Evolutionary conservation across 2,888 invertebrate species (phyloP), one percentile per base, ranked within the genome.

Genomic region (Osmoderma eremita): DNA sequence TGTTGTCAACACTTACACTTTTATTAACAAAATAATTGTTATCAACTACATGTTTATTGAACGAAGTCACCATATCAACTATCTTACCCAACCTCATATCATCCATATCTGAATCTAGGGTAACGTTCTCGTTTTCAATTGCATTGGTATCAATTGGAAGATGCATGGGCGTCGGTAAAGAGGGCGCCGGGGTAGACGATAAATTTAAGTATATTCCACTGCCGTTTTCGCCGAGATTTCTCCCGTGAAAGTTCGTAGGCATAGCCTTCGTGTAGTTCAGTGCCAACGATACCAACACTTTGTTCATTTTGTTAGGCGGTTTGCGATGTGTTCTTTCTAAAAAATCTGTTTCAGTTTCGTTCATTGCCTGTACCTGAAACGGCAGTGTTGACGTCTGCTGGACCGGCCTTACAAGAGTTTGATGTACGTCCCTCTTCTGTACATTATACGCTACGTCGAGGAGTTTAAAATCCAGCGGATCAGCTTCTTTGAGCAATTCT

Each of bases 201-300:
- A 45, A 30, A 48, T 61, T 61, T 17, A 24, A 30, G 30, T 39
- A 61, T 42, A 82, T 83, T 8, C 86, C 86, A 2, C 84, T 78
- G 1, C 86, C 86, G 74, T 87, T 85, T 42, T 78, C 81, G 2
- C 86, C 86, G 48, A 86, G 76, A 68, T 78, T 78, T 61, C 75
- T 77, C 8, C 63, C 17, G 15, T 45, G 45, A 45, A 42, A 58
- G 30, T 58, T 58, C n/a, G 42, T 58, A 13, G 58, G 58, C 30
- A 61, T 61, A n/a, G 45, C 30, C 13, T 30, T 61, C 2, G 58
- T 61, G 13, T 61, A 61, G 18, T 61, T 61, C 15, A 30, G 3
- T 12, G 58, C 17, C 6, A 42, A 22, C 6, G 58, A 22, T 3
- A 61, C 22, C 5, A 54, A 10, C 5, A 67, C 24, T 48, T 48